These are phyloP conservation scores for Proterorhinus semilunaris DNA, from an alignment of 2,113 vertebrate species.

Conservation along the genomic window DNA sequence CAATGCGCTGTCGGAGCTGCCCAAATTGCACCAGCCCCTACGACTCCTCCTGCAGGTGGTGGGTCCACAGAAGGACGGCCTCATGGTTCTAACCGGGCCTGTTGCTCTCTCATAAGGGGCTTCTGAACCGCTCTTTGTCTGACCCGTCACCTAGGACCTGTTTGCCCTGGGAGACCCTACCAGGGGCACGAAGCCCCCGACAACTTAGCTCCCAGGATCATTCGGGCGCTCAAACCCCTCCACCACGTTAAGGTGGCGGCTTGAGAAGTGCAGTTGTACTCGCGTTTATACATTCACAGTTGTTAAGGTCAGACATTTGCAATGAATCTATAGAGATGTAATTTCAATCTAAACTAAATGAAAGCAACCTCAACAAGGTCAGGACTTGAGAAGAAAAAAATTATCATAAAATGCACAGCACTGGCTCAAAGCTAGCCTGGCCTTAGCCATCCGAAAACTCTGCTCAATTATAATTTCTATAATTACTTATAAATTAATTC, in stretches of 20 bases:
- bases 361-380: conserved; percentile 46
- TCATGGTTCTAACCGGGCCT: too few species aligned
- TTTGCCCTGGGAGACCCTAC: too few species aligned
- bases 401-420: conserved; percentile 32
- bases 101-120: too few species aligned
- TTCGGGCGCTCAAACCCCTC: too few species aligned
- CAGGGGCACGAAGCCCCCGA: conserved; percentile 3
- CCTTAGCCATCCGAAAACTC: too few species aligned
- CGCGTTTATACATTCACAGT: conserved; percentile 28
- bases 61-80: too few species aligned
- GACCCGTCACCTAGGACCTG: too few species aligned
- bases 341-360: conserved; percentile 43
- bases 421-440: too few species aligned
- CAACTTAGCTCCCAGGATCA: not conserved
- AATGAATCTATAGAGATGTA: conserved; percentile 35
- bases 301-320: conserved; percentile 40
- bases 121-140: too few species aligned
- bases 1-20: conserved; percentile 62
- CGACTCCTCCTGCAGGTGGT: too few species aligned
- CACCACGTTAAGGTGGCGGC: not conserved
- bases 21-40: conserved; percentile 61
- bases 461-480: too few species aligned
- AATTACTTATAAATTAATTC: not conserved
- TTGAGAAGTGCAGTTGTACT: conserved; percentile 16
- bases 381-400: conserved; percentile 55